Evolutionary conservation across 2,888 invertebrate species (phyloP).

Genomic region (Melitaea athalia): DNA sequence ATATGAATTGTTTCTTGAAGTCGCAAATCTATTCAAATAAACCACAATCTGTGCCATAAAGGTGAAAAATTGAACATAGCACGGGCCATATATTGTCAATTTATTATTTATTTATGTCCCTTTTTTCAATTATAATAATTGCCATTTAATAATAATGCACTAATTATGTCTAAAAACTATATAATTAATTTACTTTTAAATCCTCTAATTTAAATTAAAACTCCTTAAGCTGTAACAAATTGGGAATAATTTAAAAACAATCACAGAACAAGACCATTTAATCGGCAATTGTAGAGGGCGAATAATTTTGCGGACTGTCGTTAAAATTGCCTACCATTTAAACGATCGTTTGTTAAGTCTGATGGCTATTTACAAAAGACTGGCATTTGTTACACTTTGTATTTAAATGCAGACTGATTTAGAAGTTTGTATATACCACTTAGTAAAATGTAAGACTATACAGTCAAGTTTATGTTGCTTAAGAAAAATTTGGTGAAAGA

Average conservation of each 20-base stretch:
- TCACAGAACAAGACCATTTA: constrained; percentile 23
- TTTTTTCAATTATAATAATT: too few relatives aligned
- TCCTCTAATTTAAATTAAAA: not conserved
- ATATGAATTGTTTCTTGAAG: too few relatives aligned
- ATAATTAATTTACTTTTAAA: not conserved
- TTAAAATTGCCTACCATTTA: constrained; percentile 30
- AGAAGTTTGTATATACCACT: not conserved
- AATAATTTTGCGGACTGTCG: constrained; percentile 30
- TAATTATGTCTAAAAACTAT: too few relatives aligned
- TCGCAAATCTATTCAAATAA: too few relatives aligned
- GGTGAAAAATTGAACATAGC: too few relatives aligned
- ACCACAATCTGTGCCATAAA: too few relatives aligned
- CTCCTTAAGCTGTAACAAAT: constrained; percentile 18
- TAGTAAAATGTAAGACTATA: not conserved
- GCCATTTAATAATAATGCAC: too few relatives aligned
- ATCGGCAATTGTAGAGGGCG: constrained; percentile 15
- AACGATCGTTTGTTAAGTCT: constrained; percentile 28
- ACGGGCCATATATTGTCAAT: too few relatives aligned
- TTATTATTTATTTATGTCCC: too few relatives aligned
- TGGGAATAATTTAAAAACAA: constrained; percentile 29
- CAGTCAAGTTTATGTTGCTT: too few relatives aligned
- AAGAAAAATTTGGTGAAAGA: too few relatives aligned
- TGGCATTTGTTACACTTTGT: constrained; percentile 12
- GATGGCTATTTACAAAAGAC: constrained; percentile 21
- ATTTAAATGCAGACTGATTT: not conserved